A percentile compares a stretch with the other conserved stretches of the same genome.
These are phyloP conservation scores for Zaprionus inermis DNA, from an alignment of 1,140 invertebrate genomes.

Conservation along the genomic window DNA sequence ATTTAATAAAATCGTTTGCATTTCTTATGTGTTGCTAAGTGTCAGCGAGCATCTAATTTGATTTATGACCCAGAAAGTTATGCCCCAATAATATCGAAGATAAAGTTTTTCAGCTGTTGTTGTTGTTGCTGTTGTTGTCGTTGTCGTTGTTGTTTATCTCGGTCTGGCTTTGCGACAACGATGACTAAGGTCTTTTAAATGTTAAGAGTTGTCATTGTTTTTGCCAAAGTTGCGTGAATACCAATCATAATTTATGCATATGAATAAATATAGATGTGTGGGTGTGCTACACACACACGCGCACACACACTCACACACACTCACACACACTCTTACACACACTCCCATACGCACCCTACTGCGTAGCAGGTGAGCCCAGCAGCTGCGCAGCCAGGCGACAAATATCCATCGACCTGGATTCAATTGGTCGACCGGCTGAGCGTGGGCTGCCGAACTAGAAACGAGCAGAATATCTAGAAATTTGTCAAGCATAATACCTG, in stretches of 20 bases:
- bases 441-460: conserved; percentile 7
- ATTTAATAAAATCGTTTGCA: conserved; percentile 81
- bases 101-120: conserved; percentile 63
- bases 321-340: not conserved
- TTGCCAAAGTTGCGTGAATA: conserved; percentile 65
- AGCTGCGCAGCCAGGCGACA: conserved; percentile 32
- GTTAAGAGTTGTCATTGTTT: conserved; percentile 78
- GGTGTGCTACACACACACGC: not conserved
- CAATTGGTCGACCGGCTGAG: conserved; percentile 34
- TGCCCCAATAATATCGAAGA: conserved; percentile 79
- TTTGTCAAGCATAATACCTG: conserved; percentile 69
- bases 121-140: conserved; percentile 17
- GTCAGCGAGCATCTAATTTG: conserved; percentile 78
- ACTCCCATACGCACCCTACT: not conserved
- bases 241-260: conserved; percentile 71
- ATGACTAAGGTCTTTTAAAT: conserved; percentile 79
- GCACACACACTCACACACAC: no score
- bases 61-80: conserved; percentile 78
- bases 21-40: conserved; percentile 81
- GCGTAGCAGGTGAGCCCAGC: conserved; percentile 12
- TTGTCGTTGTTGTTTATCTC: conserved; percentile 28
- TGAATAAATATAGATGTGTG: not conserved
- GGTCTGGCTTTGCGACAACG: conserved; percentile 52
- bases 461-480: conserved; percentile 42
- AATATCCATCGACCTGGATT: conserved; percentile 32